Percentiles rank a stretch among this genome's conserved stretches.
phyloP scores from a whole-genome alignment of 2,113 vertebrate genomes.

The Solea solea region DNA sequence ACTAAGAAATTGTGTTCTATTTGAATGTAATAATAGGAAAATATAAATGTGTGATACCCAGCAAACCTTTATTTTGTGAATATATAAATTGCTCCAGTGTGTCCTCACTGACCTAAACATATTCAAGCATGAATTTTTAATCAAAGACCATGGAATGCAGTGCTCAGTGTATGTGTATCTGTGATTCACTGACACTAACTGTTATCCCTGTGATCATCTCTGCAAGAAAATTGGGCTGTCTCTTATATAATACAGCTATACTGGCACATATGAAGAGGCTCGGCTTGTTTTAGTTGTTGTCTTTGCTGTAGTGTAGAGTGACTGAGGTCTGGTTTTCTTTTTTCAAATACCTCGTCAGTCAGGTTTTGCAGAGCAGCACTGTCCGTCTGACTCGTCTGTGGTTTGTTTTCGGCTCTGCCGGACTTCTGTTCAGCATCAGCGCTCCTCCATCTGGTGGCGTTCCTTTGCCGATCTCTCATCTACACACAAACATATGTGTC shows the following conservation, averaged over 20 bases:
- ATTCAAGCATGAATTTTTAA: slow-evolving; percentile 45
- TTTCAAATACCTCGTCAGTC: slow-evolving; percentile 68
- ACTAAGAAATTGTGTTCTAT: slow-evolving; percentile 41
- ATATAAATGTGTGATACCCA: neutral
- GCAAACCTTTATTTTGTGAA: neutral
- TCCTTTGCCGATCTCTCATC: slow-evolving; percentile 21
- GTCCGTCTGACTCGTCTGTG: slow-evolving; percentile 28
- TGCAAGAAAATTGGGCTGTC: neutral
- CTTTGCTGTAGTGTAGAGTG: neutral
- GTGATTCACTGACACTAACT: neutral
- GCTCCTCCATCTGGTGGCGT: slow-evolving; percentile 22
- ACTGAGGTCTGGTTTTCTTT: neutral
- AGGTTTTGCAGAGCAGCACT: slow-evolving; percentile 61
- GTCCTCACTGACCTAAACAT: slow-evolving; percentile 29
- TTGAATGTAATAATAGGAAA: neutral
- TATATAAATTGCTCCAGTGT: neutral
- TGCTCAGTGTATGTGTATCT: neutral
- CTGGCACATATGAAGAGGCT: neutral
- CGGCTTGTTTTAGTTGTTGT: neutral
- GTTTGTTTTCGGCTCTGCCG: neutral
- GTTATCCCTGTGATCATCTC: neutral
- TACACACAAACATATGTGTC: slow-evolving; percentile 3
- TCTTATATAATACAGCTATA: neutral
- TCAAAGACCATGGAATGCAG: slow-evolving; percentile 24
- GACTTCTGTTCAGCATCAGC: slow-evolving; percentile 31